A percentile compares a stretch with the other conserved stretches of the same genome.
Evolutionary conservation across 1,140 invertebrate species (phyloP).

Genomic region (Cotesia typhae): DNA sequence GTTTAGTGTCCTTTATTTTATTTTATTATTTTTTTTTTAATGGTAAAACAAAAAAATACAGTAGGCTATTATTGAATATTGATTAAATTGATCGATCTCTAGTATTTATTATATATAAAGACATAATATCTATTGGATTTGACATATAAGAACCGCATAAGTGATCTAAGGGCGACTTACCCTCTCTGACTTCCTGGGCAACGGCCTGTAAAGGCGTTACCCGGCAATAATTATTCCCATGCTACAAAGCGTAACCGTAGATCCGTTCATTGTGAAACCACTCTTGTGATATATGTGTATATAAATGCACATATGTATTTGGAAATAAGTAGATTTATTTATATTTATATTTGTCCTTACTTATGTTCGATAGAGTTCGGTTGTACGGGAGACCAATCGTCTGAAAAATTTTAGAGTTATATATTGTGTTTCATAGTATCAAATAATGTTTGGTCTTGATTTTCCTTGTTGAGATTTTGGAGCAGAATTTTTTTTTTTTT

Average conservation of each 20-base stretch:
- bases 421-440: no score
- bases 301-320: conserved; percentile 4
- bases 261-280: conserved; percentile 40
- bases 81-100: no score
- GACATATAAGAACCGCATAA: background rate
- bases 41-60: no score
- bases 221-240: conserved; percentile 39
- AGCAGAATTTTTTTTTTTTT: no score
- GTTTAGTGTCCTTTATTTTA: no score
- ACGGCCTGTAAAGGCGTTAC: conserved; percentile 39
- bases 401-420: background rate
- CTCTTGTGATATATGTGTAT: conserved; percentile 8
- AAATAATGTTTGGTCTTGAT: no score
- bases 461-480: no score
- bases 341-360: no score
- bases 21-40: no score
- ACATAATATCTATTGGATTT: no score
- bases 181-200: conserved; percentile 29
- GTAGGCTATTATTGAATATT: no score
- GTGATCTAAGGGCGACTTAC: conserved; percentile 20
- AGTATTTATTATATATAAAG: no score
- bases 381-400: background rate
- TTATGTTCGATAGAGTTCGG: background rate
- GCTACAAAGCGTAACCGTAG: conserved; percentile 40
- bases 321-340: background rate